Percentiles rank a stretch among this genome's conserved stretches.
Conservation (phyloP, 2,797 vertebrate genomes). For the Macrochelys suwanniensis region DNA sequence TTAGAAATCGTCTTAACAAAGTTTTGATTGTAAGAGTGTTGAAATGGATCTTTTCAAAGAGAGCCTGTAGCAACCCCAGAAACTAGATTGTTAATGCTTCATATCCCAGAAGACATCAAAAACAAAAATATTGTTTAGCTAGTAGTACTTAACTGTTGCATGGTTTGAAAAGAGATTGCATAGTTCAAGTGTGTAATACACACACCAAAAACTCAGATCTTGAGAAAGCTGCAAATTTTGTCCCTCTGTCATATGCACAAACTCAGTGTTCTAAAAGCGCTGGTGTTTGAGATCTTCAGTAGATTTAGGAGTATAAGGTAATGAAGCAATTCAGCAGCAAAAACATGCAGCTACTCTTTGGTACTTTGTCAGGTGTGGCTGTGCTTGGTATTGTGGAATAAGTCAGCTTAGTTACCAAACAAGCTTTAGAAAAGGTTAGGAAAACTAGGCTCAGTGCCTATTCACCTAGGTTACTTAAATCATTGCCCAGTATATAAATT, state of each 20-base stretch:
- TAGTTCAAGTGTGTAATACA: neutral
- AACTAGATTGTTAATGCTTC: neutral
- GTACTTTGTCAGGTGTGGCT: neutral
- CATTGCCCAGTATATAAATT: neutral
- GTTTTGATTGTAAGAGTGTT: neutral
- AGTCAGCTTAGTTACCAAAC: neutral
- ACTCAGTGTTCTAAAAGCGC: neutral
- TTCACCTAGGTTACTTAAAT: neutral
- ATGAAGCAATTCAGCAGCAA: neutral
- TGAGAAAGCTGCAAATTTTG: neutral
- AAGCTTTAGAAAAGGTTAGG: neutral
- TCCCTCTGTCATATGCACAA: neutral
- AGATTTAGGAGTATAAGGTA: neutral
- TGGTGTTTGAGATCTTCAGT: neutral
- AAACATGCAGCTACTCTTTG: neutral
- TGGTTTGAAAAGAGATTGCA: neutral
- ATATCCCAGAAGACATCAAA: neutral
- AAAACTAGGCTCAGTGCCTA: neutral
- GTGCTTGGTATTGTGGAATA: neutral
- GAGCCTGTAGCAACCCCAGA: neutral
- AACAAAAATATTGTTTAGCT: neutral
- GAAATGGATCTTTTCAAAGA: neutral
- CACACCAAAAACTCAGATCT: neutral
- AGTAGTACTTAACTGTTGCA: accelerated
- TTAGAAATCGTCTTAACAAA: neutral